A percentile compares a stretch with the other conserved stretches of the same genome.
Conservation (phyloP, 2,888 invertebrate genomes). For the Papilio protenor region DNA sequence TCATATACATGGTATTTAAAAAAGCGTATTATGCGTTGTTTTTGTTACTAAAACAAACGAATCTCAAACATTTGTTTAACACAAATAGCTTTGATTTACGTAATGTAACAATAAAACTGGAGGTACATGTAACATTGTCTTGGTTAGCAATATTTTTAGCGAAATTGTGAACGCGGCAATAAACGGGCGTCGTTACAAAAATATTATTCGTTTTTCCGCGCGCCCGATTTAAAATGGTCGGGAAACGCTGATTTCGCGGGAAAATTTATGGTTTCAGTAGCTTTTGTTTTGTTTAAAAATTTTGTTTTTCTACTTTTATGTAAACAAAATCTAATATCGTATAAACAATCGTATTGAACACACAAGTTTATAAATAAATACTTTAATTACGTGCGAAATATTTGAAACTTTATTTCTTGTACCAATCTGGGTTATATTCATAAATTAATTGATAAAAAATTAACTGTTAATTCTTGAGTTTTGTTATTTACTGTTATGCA, state of each 20-base stretch:
- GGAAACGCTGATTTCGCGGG: constrained; percentile 49
- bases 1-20: not conserved
- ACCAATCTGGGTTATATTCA: not conserved
- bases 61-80: constrained; percentile 12
- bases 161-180: constrained; percentile 52
- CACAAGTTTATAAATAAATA: not conserved
- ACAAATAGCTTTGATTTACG: constrained; percentile 1
- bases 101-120: constrained; percentile 47
- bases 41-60: constrained; percentile 9
- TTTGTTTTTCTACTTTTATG: constrained; percentile 41
- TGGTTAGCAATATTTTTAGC: constrained; percentile 52
- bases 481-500: not conserved
- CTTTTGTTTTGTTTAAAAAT: constrained; percentile 34
- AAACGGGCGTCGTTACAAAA: constrained; percentile 55
- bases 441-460: not conserved
- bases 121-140: constrained; percentile 50
- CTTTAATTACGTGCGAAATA: not conserved
- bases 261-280: constrained; percentile 48
- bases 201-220: constrained; percentile 56
- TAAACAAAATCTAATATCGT: not conserved
- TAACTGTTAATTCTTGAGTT: not conserved
- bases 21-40: too few species aligned
- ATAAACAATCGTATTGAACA: not conserved
- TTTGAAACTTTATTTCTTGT: constrained; percentile 1
- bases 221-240: constrained; percentile 51